Conservation (phyloP, 2,888 invertebrate genomes). For the Meganola albula region DNA sequence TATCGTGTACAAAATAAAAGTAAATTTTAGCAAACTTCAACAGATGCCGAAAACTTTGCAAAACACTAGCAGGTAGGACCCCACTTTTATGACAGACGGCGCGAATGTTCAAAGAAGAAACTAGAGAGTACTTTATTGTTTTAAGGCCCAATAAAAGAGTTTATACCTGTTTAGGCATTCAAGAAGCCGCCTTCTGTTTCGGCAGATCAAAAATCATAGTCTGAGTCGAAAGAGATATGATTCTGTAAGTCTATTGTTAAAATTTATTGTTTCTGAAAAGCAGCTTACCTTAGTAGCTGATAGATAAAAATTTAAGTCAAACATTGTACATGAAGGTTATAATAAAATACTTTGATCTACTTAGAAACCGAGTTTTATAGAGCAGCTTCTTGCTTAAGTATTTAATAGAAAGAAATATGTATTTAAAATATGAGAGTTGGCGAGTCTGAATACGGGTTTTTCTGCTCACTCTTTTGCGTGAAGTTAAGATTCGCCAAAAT, state of each 20-base stretch:
- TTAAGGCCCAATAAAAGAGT: slow-evolving; percentile 52
- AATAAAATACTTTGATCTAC: slow-evolving; percentile 4
- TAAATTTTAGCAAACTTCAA: slow-evolving; percentile 1
- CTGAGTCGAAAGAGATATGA: slow-evolving; percentile 6
- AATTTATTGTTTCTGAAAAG: not conserved
- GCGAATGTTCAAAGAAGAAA: slow-evolving; percentile 15
- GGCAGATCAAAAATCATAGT: slow-evolving; percentile 23
- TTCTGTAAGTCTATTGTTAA: slow-evolving; percentile 3
- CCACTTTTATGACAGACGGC: slow-evolving; percentile 33
- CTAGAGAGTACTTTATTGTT: slow-evolving; percentile 59
- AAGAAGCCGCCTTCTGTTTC: slow-evolving; percentile 51
- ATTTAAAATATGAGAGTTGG: too few relatives aligned
- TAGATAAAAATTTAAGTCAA: slow-evolving; percentile 7
- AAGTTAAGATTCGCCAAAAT: too few relatives aligned
- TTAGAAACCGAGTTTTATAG: too few relatives aligned
- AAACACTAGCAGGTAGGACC: slow-evolving; percentile 46
- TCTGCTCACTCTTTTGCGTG: too few relatives aligned
- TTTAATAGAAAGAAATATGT: too few relatives aligned
- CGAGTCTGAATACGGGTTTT: too few relatives aligned
- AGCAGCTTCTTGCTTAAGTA: too few relatives aligned
- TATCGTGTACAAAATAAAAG: too few relatives aligned
- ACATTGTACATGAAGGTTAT: slow-evolving; percentile 4
- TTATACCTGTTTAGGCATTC: slow-evolving; percentile 38
- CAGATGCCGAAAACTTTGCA: slow-evolving; percentile 40
- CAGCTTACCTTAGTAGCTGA: slow-evolving; percentile 8